A percentile compares a stretch with the other conserved stretches of the same genome.
Evolutionary conservation across 2,113 vertebrate species (phyloP).

Genomic region (Martes martes): DNA sequence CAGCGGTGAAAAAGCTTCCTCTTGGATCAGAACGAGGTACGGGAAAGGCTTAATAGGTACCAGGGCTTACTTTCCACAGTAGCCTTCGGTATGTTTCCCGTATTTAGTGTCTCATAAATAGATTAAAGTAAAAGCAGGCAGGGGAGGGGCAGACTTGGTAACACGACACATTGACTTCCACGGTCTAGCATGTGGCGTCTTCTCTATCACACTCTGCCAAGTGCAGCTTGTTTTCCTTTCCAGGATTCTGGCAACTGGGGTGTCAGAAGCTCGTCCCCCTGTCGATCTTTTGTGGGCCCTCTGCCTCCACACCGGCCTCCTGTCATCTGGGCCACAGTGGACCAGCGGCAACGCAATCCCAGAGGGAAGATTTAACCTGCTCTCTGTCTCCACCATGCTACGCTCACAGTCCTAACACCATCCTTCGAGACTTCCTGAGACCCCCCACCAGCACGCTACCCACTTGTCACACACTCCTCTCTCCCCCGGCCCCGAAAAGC

Average conservation of each 20-base stretch:
- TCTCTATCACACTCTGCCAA: not conserved
- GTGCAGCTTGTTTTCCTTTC: not conserved
- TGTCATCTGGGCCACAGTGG: not conserved
- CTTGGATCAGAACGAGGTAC: not conserved
- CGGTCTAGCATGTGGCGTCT: not conserved
- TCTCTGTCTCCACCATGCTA: not conserved
- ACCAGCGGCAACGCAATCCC: not conserved
- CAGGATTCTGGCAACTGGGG: not conserved
- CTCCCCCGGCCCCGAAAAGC: not conserved
- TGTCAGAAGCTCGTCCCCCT: not conserved
- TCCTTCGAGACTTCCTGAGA: not conserved
- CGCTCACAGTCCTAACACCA: accelerated
- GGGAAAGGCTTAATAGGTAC: not conserved
- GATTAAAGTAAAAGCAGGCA: not conserved
- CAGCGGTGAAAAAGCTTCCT: not conserved
- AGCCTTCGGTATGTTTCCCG: not conserved
- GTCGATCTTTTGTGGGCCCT: not conserved
- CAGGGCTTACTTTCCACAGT: not conserved
- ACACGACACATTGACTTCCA: not conserved
- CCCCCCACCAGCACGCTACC: too few relatives aligned
- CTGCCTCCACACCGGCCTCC: not conserved
- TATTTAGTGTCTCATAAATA: not conserved
- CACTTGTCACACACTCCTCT: not conserved
- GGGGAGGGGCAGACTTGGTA: not conserved
- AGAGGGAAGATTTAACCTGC: not conserved